These are phyloP conservation scores for Antennarius striatus DNA, from an alignment of 2,113 vertebrate genomes.

Conservation along the genomic window DNA sequence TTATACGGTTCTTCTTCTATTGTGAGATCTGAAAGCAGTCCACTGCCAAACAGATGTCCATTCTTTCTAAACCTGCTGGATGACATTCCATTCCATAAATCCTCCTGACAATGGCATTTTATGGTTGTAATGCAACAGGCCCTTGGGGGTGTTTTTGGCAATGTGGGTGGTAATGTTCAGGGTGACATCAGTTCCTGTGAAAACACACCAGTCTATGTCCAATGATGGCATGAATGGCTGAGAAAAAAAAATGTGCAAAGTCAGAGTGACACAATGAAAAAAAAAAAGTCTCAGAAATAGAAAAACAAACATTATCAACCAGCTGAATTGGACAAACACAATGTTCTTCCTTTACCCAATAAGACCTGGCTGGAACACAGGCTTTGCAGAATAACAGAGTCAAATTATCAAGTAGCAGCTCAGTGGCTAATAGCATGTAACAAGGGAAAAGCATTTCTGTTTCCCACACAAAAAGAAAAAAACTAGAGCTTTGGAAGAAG, in stretches of 20 bases:
- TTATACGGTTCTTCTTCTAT: no score
- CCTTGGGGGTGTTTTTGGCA: constrained; percentile 54
- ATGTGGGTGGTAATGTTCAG: constrained; percentile 53
- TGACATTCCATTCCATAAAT: constrained; percentile 76
- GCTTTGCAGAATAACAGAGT: constrained; percentile 43
- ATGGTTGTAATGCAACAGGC: constrained; percentile 75
- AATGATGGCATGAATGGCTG: constrained; percentile 29
- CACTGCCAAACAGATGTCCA: constrained; percentile 12
- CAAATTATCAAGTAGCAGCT: constrained; percentile 52
- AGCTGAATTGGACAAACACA: constrained; percentile 35
- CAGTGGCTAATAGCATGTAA: constrained; percentile 37
- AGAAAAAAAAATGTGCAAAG: constrained; percentile 47
- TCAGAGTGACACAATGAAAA: constrained; percentile 31
- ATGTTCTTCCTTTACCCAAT: constrained; percentile 31
- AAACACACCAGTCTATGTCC: constrained; percentile 41
- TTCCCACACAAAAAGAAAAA: constrained; percentile 38
- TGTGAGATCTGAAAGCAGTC: background rate
- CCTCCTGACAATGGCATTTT: constrained; percentile 71
- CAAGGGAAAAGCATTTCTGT: constrained; percentile 28
- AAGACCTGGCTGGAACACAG: constrained; percentile 28
- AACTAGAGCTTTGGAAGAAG: constrained; percentile 50
- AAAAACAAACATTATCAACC: constrained; percentile 6
- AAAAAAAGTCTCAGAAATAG: constrained; percentile 14
- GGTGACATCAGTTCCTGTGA: constrained; percentile 75
- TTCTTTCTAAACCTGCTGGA: constrained; percentile 48